phyloP scores from a whole-genome alignment of 2,113 vertebrate species.

The Formicarius rufipectus region DNA sequence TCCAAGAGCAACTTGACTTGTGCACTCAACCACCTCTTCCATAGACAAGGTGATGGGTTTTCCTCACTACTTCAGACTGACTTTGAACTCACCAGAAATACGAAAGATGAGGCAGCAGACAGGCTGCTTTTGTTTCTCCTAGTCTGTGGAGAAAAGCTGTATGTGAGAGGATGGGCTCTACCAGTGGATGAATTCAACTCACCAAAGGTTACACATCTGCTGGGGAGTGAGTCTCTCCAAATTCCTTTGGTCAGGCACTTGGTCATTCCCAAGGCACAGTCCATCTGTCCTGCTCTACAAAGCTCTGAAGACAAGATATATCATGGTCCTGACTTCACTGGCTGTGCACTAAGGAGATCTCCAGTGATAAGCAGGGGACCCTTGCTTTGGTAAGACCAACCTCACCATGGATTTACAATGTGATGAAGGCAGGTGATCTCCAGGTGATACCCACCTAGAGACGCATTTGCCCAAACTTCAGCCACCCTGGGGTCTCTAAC shows the following conservation, averaged over 20 bases:
- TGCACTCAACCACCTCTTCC: background rate
- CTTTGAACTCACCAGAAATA: background rate
- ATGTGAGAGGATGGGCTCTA: background rate
- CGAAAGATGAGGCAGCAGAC: background rate
- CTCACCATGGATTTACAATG: background rate
- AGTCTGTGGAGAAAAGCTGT: background rate
- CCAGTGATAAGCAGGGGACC: background rate
- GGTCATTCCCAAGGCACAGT: background rate
- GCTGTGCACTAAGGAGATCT: too few relatives aligned
- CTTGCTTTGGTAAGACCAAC: background rate
- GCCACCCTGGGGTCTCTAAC: background rate
- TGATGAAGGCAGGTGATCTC: background rate
- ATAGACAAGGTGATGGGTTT: background rate
- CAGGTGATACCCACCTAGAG: background rate
- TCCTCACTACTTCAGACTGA: background rate
- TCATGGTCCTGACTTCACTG: background rate
- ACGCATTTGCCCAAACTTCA: background rate
- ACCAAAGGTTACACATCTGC: background rate
- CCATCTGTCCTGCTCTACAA: background rate
- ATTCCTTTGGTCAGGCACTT: accelerated
- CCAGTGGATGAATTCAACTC: background rate
- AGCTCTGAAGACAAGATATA: background rate
- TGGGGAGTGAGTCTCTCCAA: background rate
- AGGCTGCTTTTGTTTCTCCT: background rate
- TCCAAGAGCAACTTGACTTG: background rate